phyloP scores from a whole-genome alignment of 2,888 invertebrate genomes.

The Drosophila merina region DNA sequence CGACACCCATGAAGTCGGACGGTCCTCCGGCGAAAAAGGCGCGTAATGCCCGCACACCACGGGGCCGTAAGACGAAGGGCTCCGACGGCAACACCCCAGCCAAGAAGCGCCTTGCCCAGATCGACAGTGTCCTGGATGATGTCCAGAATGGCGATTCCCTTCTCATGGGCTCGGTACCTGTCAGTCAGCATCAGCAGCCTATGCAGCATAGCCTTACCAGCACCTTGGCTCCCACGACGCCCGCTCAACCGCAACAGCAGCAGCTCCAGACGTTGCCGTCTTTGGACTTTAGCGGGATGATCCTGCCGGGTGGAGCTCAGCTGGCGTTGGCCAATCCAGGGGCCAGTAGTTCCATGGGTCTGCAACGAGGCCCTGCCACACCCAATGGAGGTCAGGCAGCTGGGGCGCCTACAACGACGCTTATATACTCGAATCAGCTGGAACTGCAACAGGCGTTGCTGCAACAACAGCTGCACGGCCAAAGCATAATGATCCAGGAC shows the following conservation, averaged over 20 bases:
- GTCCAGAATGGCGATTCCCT: conserved; percentile 74
- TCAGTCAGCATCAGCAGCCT: conserved; percentile 52
- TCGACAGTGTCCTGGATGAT: conserved; percentile 81
- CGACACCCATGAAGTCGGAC: conserved; percentile 60
- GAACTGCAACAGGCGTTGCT: conserved; percentile 82
- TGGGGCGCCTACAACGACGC: conserved; percentile 66
- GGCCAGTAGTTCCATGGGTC: conserved; percentile 72
- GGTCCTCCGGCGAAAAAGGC: conserved; percentile 66
- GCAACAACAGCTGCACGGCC: conserved; percentile 82
- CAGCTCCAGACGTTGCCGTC: conserved; percentile 78
- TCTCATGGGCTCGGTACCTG: conserved; percentile 47
- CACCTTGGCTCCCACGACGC: conserved; percentile 30
- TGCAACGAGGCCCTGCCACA: conserved; percentile 63
- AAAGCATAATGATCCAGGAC: conserved; percentile 83
- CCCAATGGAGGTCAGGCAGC: conserved; percentile 47
- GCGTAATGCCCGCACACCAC: conserved; percentile 73
- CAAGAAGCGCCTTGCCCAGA: conserved; percentile 79
- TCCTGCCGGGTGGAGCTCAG: conserved; percentile 81
- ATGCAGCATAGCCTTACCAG: conserved; percentile 55
- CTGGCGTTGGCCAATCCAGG: conserved; percentile 81
- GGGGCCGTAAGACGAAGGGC: conserved; percentile 67
- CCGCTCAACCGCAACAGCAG: conserved; percentile 45
- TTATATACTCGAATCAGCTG: conserved; percentile 82
- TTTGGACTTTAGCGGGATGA: conserved; percentile 82
- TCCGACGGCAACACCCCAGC: conserved; percentile 61